phyloP scores from a whole-genome alignment of 2,797 vertebrate genomes.

The Linurgus olivaceus region DNA sequence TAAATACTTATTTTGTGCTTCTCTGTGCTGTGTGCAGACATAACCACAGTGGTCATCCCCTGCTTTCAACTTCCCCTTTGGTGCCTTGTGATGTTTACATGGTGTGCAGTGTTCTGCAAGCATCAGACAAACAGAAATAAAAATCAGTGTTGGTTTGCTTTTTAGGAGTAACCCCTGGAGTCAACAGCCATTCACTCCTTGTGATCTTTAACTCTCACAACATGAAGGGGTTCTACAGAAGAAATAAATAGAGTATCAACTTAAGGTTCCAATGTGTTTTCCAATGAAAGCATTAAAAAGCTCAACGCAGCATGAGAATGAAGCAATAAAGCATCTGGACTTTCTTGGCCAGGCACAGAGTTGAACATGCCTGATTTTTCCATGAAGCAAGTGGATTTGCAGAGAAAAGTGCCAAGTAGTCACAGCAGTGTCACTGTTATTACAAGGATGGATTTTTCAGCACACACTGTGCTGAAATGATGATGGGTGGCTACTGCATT shows the following conservation, averaged over 20 bases:
- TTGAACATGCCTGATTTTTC: slow-evolving; percentile 6
- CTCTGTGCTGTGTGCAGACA: not conserved
- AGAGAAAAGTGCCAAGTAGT: slow-evolving; percentile 26
- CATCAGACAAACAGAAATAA: slow-evolving; percentile 36
- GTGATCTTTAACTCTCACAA: not conserved
- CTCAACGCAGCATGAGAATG: not conserved
- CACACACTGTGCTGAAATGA: not conserved
- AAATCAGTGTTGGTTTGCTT: slow-evolving; percentile 21
- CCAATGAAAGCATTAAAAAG: slow-evolving; percentile 10
- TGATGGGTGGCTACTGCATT: not conserved
- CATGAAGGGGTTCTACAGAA: not conserved
- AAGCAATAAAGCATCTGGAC: slow-evolving; percentile 51
- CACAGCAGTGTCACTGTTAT: not conserved
- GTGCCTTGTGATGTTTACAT: slow-evolving; percentile 11
- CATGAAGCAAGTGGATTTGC: slow-evolving; percentile 43
- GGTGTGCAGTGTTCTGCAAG: not conserved
- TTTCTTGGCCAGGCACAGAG: slow-evolving; percentile 5
- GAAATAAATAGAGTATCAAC: slow-evolving; percentile 11
- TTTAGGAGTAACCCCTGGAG: not conserved
- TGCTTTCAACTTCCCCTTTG: not conserved
- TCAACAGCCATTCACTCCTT: not conserved
- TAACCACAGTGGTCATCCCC: not conserved
- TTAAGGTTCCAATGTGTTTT: slow-evolving; percentile 1
- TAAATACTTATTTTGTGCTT: not conserved
- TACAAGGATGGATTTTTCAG: not conserved